Evolutionary conservation across 2,113 vertebrate genomes (phyloP), one percentile per base, ranked within the genome.

Genomic region (Panthera tigris): DNA sequence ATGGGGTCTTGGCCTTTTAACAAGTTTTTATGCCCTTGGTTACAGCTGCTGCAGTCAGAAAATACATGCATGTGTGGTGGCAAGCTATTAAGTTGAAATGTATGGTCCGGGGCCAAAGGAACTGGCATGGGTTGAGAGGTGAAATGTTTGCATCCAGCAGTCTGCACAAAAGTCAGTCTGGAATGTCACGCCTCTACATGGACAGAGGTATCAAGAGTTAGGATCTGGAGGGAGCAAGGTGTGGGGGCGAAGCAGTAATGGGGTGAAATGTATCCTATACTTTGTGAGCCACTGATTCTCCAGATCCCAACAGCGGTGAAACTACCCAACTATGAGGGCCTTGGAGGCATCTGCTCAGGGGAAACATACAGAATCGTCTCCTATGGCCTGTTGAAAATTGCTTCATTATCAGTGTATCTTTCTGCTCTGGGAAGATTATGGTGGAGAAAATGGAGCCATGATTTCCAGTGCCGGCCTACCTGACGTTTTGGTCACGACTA

Each of bases 21-120:
- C 68, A 91, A 41, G 78, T 92, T 76, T 97, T 95, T 89, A 89
- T 85, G 97, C 96, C 96, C 94, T 97, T 95, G 94, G 98, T 95
- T 79, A 68, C 14, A 97, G 97, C 89, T 96, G 73, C 79, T 36
- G 73, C 78, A 80, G 71, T 48, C 52, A 91, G 95, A 90, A 95
- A 82, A 78, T 12, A 91, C 93, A 94, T 3, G 36, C 48, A 23
- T 33, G 86, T 0, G 0, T n/a, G 48, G 63, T 31, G 71, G 25
- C 36, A 12, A 61, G 78, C 76, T 93, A 3, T 25, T 48, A n/a
- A 33, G 36, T 1, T 79, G 95, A 95, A 74, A 73, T 68, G 33
- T 52, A 84, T 83, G 83, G 94, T 88, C 84, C 50, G 74, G 91
- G 61, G 52, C 81, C 41, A 48, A 33, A 90, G 86, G 68, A 41